Base-by-base conservation (phyloP, 64 coral and sea anemone species). In the Platygyra sinensis region DNA sequence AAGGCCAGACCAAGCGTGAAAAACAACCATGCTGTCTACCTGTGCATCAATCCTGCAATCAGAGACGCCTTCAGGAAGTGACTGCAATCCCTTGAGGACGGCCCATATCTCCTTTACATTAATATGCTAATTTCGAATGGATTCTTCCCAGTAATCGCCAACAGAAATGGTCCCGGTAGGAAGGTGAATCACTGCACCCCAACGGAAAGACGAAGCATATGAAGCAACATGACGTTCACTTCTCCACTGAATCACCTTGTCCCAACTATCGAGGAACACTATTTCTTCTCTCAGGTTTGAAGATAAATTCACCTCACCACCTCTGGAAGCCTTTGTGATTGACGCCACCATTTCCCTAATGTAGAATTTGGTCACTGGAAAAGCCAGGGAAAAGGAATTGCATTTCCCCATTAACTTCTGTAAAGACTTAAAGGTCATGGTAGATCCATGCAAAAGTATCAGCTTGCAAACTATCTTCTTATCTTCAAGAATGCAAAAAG, bases 351-450 rank as follows among this genome's bases (percentile, higher is more conserved):
- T 36, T n/a, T n/a, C n/a, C n/a, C n/a, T n/a, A n/a, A n/a, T n/a
- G n/a, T n/a, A n/a, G n/a, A n/a, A n/a, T n/a, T n/a, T n/a, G n/a
- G n/a, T n/a, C n/a, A n/a, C n/a, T n/a, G 78, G 89, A 74, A 90
- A 82, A 17, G 78, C 78, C 16, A 73, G 29, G 9, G 81, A 78
- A 76, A 86, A 86, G 25, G 55, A 86, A 20, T 67, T 78, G 46
- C 81, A 78, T 51, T 78, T 92, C 20, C 80, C 72, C 81, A 77
- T 92, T n/a, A n/a, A n/a, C n/a, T n/a, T n/a, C n/a, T n/a, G n/a
- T n/a, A n/a, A n/a, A n/a, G n/a, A n/a, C n/a, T n/a, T n/a, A n/a
- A n/a, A n/a, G n/a, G n/a, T n/a, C n/a, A n/a, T n/a, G n/a, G n/a
- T n/a, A n/a, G n/a, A n/a, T n/a, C n/a, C n/a, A n/a, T n/a, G n/a